Evolutionary conservation across 2,113 vertebrate species (phyloP), one percentile per base, ranked within the genome.

Genomic region (Zosterops japonicus): DNA sequence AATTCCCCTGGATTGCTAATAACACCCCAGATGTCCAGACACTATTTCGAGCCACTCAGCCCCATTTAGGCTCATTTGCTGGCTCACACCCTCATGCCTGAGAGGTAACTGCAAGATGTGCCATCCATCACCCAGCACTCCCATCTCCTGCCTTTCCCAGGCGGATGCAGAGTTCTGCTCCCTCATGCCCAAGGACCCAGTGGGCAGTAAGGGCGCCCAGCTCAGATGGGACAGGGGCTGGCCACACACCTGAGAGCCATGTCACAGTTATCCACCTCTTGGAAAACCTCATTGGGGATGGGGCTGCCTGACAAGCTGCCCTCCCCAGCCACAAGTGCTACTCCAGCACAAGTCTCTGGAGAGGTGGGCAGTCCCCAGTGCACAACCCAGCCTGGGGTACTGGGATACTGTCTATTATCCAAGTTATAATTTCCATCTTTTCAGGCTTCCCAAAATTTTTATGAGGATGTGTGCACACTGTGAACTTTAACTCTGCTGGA

Each of bases 111-210:
- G 23, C 52, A 35, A 67, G 69, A 31, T 0, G 0, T 44, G 49
- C 50, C 5, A 3, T 76, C 82, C 72, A 28, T 92, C 78, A 84
- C 36, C 35, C 3, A 2, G 33, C 22, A 2, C 49, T 46, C 31
- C 44, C 57, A 18, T 10, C 12, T 20, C 64, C 49, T 50, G 33
- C 35, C 71, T 36, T 57, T 33, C 44, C 41, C 31, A 47, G 27
- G 18, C 0, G 1, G 1, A 65, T 0, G 3, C 21, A 27, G 25
- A 33, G 24, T 19, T 3, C 39, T 3, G 12, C 61, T 93, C 25
- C 50, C 59, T 50, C 1, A 0, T 11, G 27, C 7, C 6, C 1
- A 41, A 7, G 6, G 39, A 23, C 9, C 6, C 1, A 44, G 6
- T 4, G 33, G 61, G 44, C 44, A 72, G 33, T 6, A 17, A 25